These are phyloP conservation scores for Triplophysa rosa DNA, from an alignment of 2,113 vertebrate genomes.

Conservation along the genomic window DNA sequence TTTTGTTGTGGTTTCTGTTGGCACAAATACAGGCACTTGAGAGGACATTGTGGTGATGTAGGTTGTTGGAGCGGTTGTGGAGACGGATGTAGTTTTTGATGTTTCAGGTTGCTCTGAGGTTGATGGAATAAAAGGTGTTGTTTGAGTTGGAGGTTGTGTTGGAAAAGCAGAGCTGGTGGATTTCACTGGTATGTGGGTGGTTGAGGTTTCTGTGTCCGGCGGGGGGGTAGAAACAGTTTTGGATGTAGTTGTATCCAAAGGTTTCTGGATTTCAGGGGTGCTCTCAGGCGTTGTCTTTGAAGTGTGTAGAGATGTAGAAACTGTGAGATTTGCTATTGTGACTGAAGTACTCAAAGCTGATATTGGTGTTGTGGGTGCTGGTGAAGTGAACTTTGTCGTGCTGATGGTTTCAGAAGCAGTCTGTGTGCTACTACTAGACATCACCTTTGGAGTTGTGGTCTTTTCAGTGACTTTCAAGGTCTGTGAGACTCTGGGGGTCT, in stretches of 20 bases:
- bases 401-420: slow-evolving; percentile 43
- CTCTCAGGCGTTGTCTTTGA: slow-evolving; percentile 53
- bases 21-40: slow-evolving; percentile 26
- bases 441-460: slow-evolving; percentile 46
- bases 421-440: slow-evolving; percentile 50
- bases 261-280: slow-evolving; percentile 43
- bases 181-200: slow-evolving; percentile 41
- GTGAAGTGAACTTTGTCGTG: slow-evolving; percentile 35
- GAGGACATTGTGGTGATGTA: slow-evolving; percentile 38
- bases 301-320: slow-evolving; percentile 51
- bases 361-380: slow-evolving; percentile 30
- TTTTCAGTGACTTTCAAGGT: slow-evolving; percentile 43
- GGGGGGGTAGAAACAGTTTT: slow-evolving; percentile 43
- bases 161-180: slow-evolving; percentile 28
- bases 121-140: slow-evolving; percentile 51
- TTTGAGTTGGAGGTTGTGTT: slow-evolving; percentile 46
- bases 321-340: slow-evolving; percentile 42
- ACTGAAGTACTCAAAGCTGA: slow-evolving; percentile 51
- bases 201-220: slow-evolving; percentile 47
- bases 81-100: slow-evolving; percentile 57
- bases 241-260: slow-evolving; percentile 46
- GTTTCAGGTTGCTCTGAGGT: slow-evolving; percentile 55
- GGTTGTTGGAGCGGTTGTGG: slow-evolving; percentile 38
- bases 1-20: slow-evolving; percentile 48
- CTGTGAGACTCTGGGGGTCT: slow-evolving; percentile 42